Base-by-base conservation (phyloP, 2,797 vertebrate species). In the Liparis tanakae region DNA sequence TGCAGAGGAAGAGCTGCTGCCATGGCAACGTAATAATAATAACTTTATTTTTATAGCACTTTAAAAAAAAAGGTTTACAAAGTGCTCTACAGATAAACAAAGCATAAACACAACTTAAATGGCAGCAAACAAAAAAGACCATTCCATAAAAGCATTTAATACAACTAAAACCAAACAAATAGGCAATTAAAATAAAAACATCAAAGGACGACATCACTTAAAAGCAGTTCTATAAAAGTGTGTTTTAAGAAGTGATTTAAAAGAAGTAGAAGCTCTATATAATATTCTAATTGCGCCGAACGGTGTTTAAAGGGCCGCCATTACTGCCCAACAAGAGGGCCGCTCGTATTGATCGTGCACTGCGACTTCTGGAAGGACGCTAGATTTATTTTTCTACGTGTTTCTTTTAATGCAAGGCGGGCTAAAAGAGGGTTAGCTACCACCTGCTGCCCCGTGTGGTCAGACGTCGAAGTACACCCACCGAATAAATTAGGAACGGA, bases 241-340 rank as follows among this genome's bases (percentile, higher is more conserved):
- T n/a, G n/a, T n/a, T n/a, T n/a, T n/a, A n/a, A n/a, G n/a, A n/a
- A n/a, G n/a, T n/a, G n/a, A n/a, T n/a, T n/a, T n/a, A n/a, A n/a
- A n/a, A n/a, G n/a, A n/a, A n/a, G n/a, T n/a, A n/a, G n/a, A n/a
- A 67, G 73, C 39, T 53, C 67, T 77, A 80, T 78, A 82, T 74
- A 64, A 66, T 80, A 59, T 4, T 65, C 46, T 36, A 75, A 80
- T 69, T 74, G 72, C 70, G 70, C 56, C 44, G 44, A 78, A 69
- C 54, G 4, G 78, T 33, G 17, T 55, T 71, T 72, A 78, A 81
- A 78, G 79, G 70, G 64, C 67, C 62, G 8, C 39, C n/a, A 14
- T 25, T 33, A 22, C 20, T 39, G 6, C 43, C 18, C 18, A n/a
- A 58, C 64, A 51, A 71, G 70, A 77, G n/a, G 51, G 17, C 30